Percentiles rank a stretch among this genome's conserved stretches.
Evolutionary conservation across 2,888 invertebrate species (phyloP).

Genomic region (Stenolophus ochropezus): DNA sequence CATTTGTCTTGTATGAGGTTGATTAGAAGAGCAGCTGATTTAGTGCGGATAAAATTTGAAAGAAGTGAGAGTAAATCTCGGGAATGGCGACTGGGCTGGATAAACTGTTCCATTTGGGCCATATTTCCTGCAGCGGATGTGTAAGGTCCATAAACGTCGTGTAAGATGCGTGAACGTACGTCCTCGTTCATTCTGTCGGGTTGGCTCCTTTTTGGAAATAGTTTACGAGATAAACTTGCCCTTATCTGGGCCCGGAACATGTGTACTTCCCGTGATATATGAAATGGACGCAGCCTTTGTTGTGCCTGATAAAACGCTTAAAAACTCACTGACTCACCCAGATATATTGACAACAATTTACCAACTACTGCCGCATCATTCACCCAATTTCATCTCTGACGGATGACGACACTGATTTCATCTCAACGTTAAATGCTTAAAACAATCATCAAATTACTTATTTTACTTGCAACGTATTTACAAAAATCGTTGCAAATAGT

Average conservation of each 20-base stretch:
- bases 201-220: constrained; percentile 48
- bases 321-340: constrained; percentile 22
- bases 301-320: constrained; percentile 41
- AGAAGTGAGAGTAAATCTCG: background rate
- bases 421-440: background rate
- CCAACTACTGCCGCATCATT: background rate
- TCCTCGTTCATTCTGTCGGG: constrained; percentile 43
- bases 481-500: too few species aligned
- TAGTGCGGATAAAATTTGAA: background rate
- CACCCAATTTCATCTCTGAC: background rate
- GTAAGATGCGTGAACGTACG: constrained; percentile 34
- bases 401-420: background rate
- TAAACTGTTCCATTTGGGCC: constrained; percentile 7
- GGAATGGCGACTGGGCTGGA: background rate
- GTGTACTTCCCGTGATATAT: constrained; percentile 48
- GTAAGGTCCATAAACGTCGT: constrained; percentile 36
- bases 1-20: background rate
- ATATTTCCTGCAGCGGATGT: constrained; percentile 11
- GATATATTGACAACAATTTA: constrained; percentile 41
- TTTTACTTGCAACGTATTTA: too few species aligned
- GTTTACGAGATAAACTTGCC: constrained; percentile 49
- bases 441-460: too few species aligned
- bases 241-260: constrained; percentile 50
- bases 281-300: constrained; percentile 45
- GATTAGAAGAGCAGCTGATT: background rate